Conservation (phyloP, 2,113 vertebrate species). For the Odontesthes bonariensis region DNA sequence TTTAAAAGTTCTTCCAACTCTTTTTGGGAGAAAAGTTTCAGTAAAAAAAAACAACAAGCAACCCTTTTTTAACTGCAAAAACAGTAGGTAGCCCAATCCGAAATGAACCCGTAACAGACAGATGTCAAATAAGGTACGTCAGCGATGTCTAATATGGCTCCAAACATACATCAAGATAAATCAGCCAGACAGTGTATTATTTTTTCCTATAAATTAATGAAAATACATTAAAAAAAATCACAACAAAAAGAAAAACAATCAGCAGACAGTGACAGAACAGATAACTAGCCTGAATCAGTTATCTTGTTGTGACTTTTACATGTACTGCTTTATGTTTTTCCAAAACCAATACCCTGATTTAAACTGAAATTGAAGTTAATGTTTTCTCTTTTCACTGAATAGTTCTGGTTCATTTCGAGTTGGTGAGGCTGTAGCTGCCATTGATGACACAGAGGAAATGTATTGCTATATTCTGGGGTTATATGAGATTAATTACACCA, state of each 20-base stretch:
- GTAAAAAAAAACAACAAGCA: neutral
- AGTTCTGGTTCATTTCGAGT: neutral
- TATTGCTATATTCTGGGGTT: neutral
- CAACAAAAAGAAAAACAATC: neutral
- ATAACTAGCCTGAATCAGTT: neutral
- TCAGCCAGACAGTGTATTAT: neutral
- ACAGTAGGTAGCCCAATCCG: constrained; percentile 21
- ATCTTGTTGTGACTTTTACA: neutral
- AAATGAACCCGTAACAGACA: constrained; percentile 4
- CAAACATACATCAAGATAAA: neutral
- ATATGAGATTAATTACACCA: neutral
- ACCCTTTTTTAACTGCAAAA: constrained; percentile 31
- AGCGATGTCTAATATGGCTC: neutral
- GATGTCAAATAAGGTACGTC: neutral
- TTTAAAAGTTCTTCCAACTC: neutral
- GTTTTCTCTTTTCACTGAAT: neutral
- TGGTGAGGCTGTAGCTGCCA: neutral
- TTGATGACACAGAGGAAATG: neutral
- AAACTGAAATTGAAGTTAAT: neutral
- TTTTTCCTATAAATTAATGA: too few relatives aligned
- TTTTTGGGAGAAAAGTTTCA: neutral
- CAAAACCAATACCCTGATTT: neutral
- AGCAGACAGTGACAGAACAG: neutral
- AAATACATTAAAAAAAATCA: too few relatives aligned
- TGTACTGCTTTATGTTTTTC: constrained; percentile 1